Base-by-base conservation (phyloP, 2,113 vertebrate species). In the Amphilophus citrinellus region DNA sequence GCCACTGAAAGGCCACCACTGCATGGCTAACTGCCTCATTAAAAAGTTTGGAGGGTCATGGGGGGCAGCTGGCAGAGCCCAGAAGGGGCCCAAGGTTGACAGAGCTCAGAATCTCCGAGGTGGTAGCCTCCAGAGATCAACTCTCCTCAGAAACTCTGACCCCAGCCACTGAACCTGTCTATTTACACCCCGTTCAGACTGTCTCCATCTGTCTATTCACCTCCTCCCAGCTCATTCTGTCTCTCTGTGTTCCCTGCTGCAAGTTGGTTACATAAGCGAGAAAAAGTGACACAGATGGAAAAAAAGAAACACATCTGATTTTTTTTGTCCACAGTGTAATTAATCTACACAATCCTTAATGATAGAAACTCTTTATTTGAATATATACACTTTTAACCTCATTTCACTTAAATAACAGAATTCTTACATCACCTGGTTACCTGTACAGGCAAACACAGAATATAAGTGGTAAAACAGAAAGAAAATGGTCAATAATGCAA, bases 1-100 rank as follows among this genome's bases (percentile, higher is more conserved):
- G 84, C 87, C 87, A 61, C 83, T 84, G 57, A 91, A 93, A 94
- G 94, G 93, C 90, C 93, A 94, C 81, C 18, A 75, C 82, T 77
- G 89, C 88, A 61, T 61, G 73, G 82, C 89, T 93, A 93, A 93
- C 90, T 86, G 92, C 92, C 94, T 96, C 94, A 93, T 96, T 96
- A 96, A 94, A 95, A 94, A 94, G 94, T 95, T 95, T 93, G 89
- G 86, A 84, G 89, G 94, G 78, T 84, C 76, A 66, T 7, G 32
- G 75, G 81, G 94, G 80, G 76, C 85, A 88, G 61, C 82, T 71
- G 77, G 79, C 17, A 60, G 73, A 61, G 86, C 77, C 59, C 80
- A 61, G 61, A 71, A 65, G 87, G 61, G 87, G 80, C 76, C 87
- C 17, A 15, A 63, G 84, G 90, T 89, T 91, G 84, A 84, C 68